Percentiles rank a stretch among this genome's conserved stretches.
These are phyloP conservation scores for Conomelus anceps DNA, from an alignment of 2,888 invertebrate species.

Conservation along the genomic window DNA sequence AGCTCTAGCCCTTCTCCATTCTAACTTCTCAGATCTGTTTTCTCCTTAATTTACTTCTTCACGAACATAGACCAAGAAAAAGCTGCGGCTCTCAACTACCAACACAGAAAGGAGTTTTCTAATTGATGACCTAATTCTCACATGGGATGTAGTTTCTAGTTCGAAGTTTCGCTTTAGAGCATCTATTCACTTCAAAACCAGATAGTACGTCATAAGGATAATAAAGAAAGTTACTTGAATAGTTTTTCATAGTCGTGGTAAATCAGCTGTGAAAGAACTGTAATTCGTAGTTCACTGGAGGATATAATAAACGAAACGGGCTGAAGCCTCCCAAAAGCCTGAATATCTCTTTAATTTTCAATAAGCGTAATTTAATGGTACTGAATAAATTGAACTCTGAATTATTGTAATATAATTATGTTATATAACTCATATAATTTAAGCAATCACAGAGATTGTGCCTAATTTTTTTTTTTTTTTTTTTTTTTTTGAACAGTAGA, in stretches of 20 bases:
- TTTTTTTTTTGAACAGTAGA: too few species aligned
- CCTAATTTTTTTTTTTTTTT: too few species aligned
- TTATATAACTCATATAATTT: too few species aligned
- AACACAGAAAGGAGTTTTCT: background rate
- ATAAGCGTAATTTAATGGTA: too few species aligned
- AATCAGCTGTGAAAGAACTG: background rate
- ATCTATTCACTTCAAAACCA: background rate
- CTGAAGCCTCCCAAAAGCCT: too few species aligned
- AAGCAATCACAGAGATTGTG: too few species aligned
- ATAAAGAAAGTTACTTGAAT: background rate
- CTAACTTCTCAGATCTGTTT: background rate
- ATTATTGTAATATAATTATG: too few species aligned
- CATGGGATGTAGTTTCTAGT: background rate
- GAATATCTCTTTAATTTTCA: too few species aligned
- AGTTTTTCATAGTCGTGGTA: background rate
- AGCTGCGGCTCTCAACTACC: background rate
- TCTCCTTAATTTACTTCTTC: background rate
- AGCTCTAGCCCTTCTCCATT: too few species aligned
- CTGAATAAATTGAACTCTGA: too few species aligned
- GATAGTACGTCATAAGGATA: background rate
- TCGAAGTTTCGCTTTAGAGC: background rate
- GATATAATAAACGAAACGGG: background rate
- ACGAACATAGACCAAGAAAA: background rate
- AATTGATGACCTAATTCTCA: background rate
- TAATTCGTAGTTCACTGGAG: background rate